Evolutionary conservation across 2,113 vertebrate genomes (phyloP), one percentile per base, ranked within the genome.

Genomic region (Nestor notabilis): DNA sequence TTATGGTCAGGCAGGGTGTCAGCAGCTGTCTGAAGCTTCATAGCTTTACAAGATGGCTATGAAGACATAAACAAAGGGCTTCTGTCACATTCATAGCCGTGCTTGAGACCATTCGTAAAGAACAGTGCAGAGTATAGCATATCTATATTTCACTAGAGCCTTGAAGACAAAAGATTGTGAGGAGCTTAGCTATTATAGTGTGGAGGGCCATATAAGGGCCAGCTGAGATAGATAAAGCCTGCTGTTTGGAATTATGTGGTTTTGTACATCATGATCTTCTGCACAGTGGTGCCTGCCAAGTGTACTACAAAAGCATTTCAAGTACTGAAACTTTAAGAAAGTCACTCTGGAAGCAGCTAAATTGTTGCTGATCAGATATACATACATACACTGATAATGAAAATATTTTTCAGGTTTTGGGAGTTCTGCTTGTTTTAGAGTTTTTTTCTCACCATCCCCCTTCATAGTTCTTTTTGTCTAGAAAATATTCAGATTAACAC

Each of bases 231-330:
- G 78, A 85, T 43, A 83, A 91, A 86, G 46, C 20, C 79, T 89
- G 64, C 35, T 95, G 43, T 78, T 92, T 71, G 64, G 75, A 94
- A 90, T 72, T 89, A 46, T 19, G 35, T 86, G 90, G 39, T 8
- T 92, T 92, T 84, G 85, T 83, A 92, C 72, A 90, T 81, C 24
- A 4, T 41, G 76, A 86, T 95, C 68, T 88, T 88, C 90, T 83
- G 65, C 35, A 1, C 60, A 83, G 83, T 39, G 20, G 27, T 83
- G 90, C 53, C 64, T 92, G 95, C 92, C 93, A 96, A 94, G 58
- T 53, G 27, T 53, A 64, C 87, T 89, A 82, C 65, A 83, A 92
- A 88, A 89, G 17, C 50, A 81, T 94, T 96, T 96, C 17, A 88
- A 92, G 43, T 69, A 86, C 37, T 49, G 9, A 46, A 39, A 39